Evolutionary conservation across 2,888 invertebrate species (phyloP).

Genomic region (Eretmocerus hayati): DNA sequence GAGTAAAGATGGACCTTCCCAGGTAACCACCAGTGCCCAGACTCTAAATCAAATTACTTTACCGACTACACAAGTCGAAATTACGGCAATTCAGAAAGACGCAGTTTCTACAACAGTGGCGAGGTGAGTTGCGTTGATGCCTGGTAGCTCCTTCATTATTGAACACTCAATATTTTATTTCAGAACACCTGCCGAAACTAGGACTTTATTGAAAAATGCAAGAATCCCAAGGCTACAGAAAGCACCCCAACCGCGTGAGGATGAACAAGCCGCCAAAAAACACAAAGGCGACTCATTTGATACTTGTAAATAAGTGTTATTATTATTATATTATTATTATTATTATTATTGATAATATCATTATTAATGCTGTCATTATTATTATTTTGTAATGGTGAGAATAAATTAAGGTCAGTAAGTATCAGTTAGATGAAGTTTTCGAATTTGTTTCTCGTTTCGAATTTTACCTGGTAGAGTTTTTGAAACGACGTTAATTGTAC

Average conservation of each 20-base stretch:
- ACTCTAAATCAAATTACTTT: constrained; percentile 21
- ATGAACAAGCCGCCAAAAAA: constrained; percentile 36
- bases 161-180: constrained; percentile 10
- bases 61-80: constrained; percentile 22
- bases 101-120: neutral
- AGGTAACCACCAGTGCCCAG: constrained; percentile 21
- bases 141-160: too few species aligned
- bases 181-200: constrained; percentile 36
- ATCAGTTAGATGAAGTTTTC: constrained; percentile 24
- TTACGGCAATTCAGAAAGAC: constrained; percentile 18
- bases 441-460: too few species aligned
- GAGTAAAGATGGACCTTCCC: constrained; percentile 5
- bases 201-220: constrained; percentile 38
- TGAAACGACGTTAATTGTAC: too few species aligned
- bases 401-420: constrained; percentile 28
- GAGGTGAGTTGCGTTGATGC: too few species aligned
- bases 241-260: constrained; percentile 33
- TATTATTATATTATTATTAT: constrained; percentile 28
- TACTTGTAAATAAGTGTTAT: constrained; percentile 45
- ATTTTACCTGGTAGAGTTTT: too few species aligned
- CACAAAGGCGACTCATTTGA: constrained; percentile 40
- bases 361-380: too few species aligned
- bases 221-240: constrained; percentile 38
- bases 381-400: too few species aligned
- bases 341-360: too few species aligned